Conservation (phyloP, 2,113 vertebrate species). For the Chloropsis hardwickii region DNA sequence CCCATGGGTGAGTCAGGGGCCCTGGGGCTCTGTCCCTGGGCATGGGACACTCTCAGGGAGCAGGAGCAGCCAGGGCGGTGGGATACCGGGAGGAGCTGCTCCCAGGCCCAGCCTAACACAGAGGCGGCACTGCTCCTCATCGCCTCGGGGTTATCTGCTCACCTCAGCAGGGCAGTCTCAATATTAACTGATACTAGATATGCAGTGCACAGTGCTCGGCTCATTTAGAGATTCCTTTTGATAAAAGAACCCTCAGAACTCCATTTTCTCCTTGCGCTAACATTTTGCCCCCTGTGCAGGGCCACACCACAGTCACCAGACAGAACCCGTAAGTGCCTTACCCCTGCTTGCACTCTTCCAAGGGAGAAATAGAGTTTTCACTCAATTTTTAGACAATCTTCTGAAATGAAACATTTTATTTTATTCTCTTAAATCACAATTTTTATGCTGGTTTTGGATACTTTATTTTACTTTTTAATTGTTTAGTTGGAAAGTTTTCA, state of each 20-base stretch:
- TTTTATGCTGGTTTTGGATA: background rate
- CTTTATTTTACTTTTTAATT: background rate
- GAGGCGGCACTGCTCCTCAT: background rate
- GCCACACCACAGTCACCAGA: background rate
- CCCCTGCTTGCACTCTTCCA: background rate
- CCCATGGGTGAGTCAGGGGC: slow-evolving; percentile 68
- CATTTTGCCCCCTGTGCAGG: background rate
- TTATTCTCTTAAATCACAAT: background rate
- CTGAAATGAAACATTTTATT: background rate
- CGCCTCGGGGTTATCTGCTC: background rate
- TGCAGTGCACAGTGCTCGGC: background rate
- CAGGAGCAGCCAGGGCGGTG: background rate
- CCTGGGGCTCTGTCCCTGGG: background rate
- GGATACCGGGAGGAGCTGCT: background rate
- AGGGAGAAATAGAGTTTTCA: background rate
- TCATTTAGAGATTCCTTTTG: background rate
- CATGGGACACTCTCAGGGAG: background rate
- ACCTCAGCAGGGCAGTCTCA: background rate
- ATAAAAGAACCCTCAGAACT: background rate
- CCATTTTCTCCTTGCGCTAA: background rate
- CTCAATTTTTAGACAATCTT: background rate
- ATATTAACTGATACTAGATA: background rate
- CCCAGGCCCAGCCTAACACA: background rate
- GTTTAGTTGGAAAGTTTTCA: background rate
- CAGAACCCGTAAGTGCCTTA: accelerated